These are phyloP conservation scores for Alauda arvensis DNA, from an alignment of 2,797 vertebrate genomes.

Conservation along the genomic window DNA sequence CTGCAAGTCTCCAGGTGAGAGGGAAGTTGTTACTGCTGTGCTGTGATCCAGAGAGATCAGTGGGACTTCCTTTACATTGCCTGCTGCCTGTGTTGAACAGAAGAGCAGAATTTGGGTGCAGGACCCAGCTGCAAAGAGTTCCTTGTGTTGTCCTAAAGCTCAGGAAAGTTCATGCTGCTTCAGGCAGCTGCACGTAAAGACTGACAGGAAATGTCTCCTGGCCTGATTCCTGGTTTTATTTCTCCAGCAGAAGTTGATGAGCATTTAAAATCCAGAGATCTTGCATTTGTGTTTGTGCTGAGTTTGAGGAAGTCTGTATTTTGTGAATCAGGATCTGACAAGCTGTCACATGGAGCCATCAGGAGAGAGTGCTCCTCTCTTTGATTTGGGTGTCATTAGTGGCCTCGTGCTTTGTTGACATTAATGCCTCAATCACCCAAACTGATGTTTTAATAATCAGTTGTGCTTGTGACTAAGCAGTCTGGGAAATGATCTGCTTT, in stretches of 20 bases:
- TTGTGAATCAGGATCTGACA: neutral
- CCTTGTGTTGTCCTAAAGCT: neutral
- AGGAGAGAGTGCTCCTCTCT: neutral
- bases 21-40: neutral
- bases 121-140: neutral
- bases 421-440: neutral
- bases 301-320: neutral
- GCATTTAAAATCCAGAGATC: neutral
- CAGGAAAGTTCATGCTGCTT: fast-evolving
- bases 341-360: neutral
- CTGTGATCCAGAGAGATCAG: neutral
- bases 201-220: neutral
- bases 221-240: neutral
- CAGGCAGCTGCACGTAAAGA: neutral
- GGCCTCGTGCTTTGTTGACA: neutral
- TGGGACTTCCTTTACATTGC: neutral
- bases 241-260: neutral
- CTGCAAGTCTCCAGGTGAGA: neutral
- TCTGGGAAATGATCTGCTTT: neutral
- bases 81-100: neutral
- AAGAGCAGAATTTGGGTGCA: neutral
- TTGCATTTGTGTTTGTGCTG: neutral
- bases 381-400: neutral
- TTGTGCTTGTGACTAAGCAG: neutral
- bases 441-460: neutral